Conservation (phyloP, 2,797 vertebrate genomes). For the Mormyrops attenuatus region DNA sequence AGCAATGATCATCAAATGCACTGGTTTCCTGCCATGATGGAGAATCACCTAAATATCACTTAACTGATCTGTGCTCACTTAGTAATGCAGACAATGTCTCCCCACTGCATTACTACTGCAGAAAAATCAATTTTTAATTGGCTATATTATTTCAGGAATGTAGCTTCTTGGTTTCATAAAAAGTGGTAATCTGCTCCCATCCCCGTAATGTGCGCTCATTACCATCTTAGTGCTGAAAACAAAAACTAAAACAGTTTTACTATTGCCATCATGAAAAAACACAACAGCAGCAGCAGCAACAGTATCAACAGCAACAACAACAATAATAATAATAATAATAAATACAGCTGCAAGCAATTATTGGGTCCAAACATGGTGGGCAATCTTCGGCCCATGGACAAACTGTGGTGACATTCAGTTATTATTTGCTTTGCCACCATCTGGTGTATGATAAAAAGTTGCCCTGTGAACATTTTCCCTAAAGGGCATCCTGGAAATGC, state of each 20-base stretch:
- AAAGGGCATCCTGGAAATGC: neutral
- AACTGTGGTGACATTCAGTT: neutral
- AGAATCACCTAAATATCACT: conserved; percentile 69
- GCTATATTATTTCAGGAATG: conserved; percentile 57
- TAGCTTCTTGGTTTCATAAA: conserved; percentile 34
- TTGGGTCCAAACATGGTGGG: neutral
- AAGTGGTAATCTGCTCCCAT: neutral
- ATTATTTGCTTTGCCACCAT: neutral
- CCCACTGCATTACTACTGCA: conserved; percentile 57
- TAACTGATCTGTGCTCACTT: conserved; percentile 55
- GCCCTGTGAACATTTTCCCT: neutral
- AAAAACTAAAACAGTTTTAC: neutral
- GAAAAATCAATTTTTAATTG: conserved; percentile 72
- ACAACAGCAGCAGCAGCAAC: neutral
- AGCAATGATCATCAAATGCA: conserved; percentile 61
- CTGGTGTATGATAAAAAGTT: neutral
- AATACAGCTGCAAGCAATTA: neutral
- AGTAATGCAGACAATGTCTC: conserved; percentile 55
- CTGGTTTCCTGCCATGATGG: conserved; percentile 58
- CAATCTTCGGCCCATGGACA: neutral
- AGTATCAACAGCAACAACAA: neutral
- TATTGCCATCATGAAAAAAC: neutral
- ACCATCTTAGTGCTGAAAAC: neutral
- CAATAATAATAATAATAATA: neutral
- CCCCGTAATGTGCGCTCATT: neutral